Conservation (phyloP, 2,113 vertebrate species). For the Rutilus rutilus region DNA sequence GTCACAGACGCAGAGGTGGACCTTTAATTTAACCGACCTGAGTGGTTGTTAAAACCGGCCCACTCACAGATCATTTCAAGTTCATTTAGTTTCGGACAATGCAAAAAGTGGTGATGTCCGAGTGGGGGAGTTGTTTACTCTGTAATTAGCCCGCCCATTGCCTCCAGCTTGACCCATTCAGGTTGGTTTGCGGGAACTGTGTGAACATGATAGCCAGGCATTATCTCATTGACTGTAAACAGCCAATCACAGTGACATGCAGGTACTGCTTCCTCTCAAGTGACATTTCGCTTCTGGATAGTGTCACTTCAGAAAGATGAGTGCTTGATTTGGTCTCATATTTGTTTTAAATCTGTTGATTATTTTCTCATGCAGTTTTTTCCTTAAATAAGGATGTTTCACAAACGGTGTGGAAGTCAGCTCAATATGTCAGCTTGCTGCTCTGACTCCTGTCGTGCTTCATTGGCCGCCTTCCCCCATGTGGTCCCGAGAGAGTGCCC, state of each 20-base stretch:
- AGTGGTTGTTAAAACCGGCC: conserved; percentile 9
- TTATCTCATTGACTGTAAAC: conserved; percentile 25
- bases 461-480: conserved; percentile 30
- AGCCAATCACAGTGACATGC: not conserved
- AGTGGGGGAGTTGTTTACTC: conserved; percentile 23
- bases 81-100: conserved; percentile 2
- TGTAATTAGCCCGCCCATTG: not conserved
- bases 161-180: conserved; percentile 15
- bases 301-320: not conserved
- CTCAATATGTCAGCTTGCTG: conserved; percentile 22
- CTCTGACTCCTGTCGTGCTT: conserved; percentile 45
- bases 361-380: not conserved
- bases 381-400: not conserved
- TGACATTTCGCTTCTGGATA: not conserved
- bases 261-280: not conserved
- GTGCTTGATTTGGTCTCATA: not conserved
- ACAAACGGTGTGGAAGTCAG: conserved; percentile 30
- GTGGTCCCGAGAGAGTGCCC: not conserved
- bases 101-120: not conserved
- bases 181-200: not conserved
- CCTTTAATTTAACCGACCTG: not conserved
- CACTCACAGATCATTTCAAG: conserved; percentile 27
- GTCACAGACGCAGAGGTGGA: conserved; percentile 3
- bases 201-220: conserved; percentile 17
- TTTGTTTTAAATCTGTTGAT: not conserved